Base-by-base conservation (phyloP, 1,140 invertebrate genomes). In the Eurosta solidaginis region DNA sequence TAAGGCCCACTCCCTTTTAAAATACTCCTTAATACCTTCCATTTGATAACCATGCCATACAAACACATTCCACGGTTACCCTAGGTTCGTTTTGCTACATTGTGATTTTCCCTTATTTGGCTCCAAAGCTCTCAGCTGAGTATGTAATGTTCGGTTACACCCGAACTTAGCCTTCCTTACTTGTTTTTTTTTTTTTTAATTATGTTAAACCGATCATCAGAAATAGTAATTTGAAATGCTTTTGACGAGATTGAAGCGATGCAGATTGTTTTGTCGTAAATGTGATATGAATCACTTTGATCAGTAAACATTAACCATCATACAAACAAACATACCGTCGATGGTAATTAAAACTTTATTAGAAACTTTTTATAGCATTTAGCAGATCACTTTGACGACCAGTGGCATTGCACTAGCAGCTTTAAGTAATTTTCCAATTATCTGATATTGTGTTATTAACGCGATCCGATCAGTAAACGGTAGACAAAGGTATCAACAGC, bases 361-460 rank as follows among this genome's bases (percentile, higher is more conserved):
- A 68, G 33, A 40, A 68, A 68, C 59, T 40, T 68, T 68, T 68
- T 20, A 68, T 40, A 33, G 27, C 33, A 40, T 40, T 68, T 40
- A 36, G 14, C 17, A 9, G 59, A 68, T 36, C 25, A 7, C 54
- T 40, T n/a, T 17, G 59, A 12, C 29, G 59, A 68, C 7, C n/a
- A n/a, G 40, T 68, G 33, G 59, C 59, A 20, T 27, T 68, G 33
- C 12, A 68, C 33, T 7, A n/a, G 27, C 27, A 33, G 33, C 20
- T 20, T 68, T 68, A n/a, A 40, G 59, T 14, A 42, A 68, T 68
- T 68, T 68, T 68, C 59, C 33, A 68, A 68, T 68, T 40, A 68
- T 20, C 59, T 68, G 59, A 40, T 40, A 68, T 68, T 68, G 59
- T 42, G 40, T 40, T 68, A 40, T 40, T 25, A 68, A 33, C 29